Evolutionary conservation across 2,113 vertebrate species (phyloP).

Genomic region (Onychostruthus taczanowskii): DNA sequence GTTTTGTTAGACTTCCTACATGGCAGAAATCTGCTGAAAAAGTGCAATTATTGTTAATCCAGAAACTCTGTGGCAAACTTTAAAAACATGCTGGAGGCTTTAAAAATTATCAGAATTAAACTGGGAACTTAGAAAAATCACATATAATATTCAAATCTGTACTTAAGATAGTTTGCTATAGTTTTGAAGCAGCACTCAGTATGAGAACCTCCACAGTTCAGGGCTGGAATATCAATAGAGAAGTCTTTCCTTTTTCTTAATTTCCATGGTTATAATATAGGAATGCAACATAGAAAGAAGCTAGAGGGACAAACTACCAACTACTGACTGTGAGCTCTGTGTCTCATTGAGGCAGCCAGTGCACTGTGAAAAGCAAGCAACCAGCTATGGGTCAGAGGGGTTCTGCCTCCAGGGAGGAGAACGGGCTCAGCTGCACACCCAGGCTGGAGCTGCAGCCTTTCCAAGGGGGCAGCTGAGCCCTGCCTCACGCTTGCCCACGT

Average conservation of each 20-base stretch:
- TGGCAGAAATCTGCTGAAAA: neutral
- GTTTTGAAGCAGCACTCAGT: neutral
- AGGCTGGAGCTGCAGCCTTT: neutral
- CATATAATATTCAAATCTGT: neutral
- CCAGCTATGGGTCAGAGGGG: neutral
- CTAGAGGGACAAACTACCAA: neutral
- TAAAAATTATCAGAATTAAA: neutral
- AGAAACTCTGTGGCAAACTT: neutral
- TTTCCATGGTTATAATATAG: neutral
- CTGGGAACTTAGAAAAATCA: neutral
- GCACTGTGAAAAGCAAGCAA: neutral
- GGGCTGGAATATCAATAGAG: neutral
- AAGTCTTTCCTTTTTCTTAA: neutral
- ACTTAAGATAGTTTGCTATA: neutral
- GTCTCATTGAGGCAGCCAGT: neutral
- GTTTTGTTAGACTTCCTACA: neutral
- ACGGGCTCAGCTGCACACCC: neutral
- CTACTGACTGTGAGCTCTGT: neutral
- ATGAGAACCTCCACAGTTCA: neutral
- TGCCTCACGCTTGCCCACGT: fast-evolving
- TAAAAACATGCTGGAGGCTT: neutral
- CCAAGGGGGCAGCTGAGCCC: fast-evolving
- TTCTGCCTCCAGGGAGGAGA: neutral
- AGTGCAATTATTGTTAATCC: fast-evolving
- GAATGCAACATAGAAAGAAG: neutral